Evolutionary conservation across 1,140 invertebrate species (phyloP).

Genomic region (Triops cancriformis): DNA sequence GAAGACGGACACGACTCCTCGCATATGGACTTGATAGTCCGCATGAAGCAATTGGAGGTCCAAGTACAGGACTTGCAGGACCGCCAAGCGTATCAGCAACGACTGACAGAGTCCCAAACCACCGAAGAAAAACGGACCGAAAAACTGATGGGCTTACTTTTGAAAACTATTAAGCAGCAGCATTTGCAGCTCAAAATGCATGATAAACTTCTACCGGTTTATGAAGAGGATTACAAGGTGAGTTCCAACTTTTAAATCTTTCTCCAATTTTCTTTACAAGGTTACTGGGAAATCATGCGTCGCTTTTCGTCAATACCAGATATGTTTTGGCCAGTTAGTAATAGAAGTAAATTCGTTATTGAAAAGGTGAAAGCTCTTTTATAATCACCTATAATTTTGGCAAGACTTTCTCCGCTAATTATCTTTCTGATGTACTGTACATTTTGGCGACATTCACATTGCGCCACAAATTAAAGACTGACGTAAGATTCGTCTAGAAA

Average conservation of each 20-base stretch:
- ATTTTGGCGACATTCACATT: too few relatives aligned
- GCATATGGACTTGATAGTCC: neutral
- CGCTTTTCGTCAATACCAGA: too few relatives aligned
- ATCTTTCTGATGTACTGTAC: too few relatives aligned
- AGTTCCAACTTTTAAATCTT: neutral
- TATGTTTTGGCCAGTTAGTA: too few relatives aligned
- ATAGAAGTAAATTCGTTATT: too few relatives aligned
- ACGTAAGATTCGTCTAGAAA: too few relatives aligned
- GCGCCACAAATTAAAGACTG: too few relatives aligned
- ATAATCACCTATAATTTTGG: too few relatives aligned
- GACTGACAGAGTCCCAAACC: neutral
- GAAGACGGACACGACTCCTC: neutral
- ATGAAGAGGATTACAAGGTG: neutral
- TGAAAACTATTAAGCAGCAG: neutral
- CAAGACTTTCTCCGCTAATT: too few relatives aligned
- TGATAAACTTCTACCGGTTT: neutral
- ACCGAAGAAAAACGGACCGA: neutral
- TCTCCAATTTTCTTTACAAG: neutral
- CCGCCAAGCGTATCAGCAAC: neutral
- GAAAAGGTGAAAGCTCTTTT: too few relatives aligned
- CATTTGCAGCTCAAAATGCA: slow-evolving; percentile 1
- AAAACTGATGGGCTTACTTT: neutral
- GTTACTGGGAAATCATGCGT: too few relatives aligned
- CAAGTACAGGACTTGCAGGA: neutral
- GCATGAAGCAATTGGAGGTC: slow-evolving; percentile 26